Evolutionary conservation across 2,888 invertebrate genomes (phyloP).

Genomic region (Prosapia bicincta): DNA sequence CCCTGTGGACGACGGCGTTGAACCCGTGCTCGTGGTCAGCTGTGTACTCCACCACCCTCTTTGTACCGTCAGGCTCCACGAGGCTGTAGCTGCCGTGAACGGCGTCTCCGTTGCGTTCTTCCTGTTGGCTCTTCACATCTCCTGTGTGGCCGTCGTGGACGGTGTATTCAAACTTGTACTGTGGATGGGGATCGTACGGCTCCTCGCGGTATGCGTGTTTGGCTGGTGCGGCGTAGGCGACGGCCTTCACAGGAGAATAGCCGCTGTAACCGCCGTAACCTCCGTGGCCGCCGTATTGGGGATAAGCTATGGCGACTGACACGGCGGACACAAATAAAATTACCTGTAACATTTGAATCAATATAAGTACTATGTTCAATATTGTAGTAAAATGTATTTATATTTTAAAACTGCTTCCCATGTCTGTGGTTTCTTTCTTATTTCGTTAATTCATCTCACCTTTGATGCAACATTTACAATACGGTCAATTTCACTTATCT

Average conservation of each 20-base stretch:
- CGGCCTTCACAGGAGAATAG: not conserved
- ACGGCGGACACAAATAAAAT: not conserved
- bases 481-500: no score
- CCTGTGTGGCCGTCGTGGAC: not conserved
- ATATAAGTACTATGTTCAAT: no score
- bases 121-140: not conserved
- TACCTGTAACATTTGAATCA: not conserved
- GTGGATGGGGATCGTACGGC: not conserved
- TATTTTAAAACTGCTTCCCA: no score
- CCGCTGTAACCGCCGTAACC: not conserved
- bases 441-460: no score
- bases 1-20: not conserved
- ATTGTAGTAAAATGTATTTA: no score
- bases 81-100: not conserved
- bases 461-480: no score
- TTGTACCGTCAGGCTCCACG: not conserved
- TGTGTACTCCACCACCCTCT: not conserved
- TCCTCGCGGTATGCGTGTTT: not conserved
- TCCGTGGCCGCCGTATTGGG: not conserved
- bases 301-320: not conserved
- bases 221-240: not conserved
- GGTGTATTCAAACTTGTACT: not conserved
- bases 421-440: no score
- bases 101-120: not conserved
- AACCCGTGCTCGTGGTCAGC: not conserved